These are phyloP conservation scores for Stegophylla sp. DNA, from an alignment of 2,888 invertebrate species.

Conservation along the genomic window DNA sequence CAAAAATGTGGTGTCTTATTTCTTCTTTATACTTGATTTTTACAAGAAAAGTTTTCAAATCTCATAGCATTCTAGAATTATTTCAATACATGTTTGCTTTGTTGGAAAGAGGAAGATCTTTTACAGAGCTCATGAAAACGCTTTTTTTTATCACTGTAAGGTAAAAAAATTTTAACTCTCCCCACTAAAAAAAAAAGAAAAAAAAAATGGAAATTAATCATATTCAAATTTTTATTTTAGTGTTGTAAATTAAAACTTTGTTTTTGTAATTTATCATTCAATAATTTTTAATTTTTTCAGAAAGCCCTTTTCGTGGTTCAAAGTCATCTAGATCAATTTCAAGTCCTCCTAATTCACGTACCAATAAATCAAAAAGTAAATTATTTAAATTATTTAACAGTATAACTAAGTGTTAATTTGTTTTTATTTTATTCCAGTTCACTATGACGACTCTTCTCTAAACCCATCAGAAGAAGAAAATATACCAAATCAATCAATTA, in stretches of 20 bases:
- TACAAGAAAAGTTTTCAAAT: no score
- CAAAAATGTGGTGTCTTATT: no score
- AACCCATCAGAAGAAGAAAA: constrained; percentile 42
- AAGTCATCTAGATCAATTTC: constrained; percentile 52
- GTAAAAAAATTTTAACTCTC: no score
- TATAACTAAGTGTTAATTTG: neutral
- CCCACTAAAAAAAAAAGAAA: neutral
- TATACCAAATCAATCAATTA: constrained; percentile 33
- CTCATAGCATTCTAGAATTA: no score
- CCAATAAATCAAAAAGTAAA: constrained; percentile 56
- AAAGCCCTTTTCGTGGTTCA: constrained; percentile 33
- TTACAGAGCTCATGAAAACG: no score
- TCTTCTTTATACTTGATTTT: no score
- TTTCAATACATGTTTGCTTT: no score
- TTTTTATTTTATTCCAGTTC: constrained; percentile 35
- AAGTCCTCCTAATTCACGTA: constrained; percentile 48
- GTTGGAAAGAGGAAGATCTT: no score
- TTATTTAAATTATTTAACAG: neutral
- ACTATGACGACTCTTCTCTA: constrained; percentile 49
- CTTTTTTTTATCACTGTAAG: no score
- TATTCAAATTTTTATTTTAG: neutral
- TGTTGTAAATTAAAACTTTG: neutral
- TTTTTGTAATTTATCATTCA: neutral
- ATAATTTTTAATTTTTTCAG: constrained; percentile 25
- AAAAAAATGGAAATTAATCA: neutral